These are phyloP conservation scores for Bicyclus anynana DNA, from an alignment of 1,140 invertebrate genomes.

Conservation along the genomic window DNA sequence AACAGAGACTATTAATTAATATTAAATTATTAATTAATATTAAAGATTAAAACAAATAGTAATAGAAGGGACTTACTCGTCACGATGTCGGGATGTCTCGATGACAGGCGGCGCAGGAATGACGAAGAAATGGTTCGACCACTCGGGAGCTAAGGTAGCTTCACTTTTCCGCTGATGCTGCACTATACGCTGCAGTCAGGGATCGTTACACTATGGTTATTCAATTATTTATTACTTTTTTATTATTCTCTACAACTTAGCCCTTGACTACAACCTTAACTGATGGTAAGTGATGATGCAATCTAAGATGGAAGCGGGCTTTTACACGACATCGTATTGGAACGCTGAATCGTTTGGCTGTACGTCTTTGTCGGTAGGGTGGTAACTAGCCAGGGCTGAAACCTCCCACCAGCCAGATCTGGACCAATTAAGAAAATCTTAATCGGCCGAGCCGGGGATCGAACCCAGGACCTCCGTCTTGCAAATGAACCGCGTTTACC, in stretches of 20 bases:
- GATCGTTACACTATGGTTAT: conserved; percentile 14
- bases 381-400: background rate
- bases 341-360: background rate
- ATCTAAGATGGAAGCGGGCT: background rate
- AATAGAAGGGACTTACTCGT: background rate
- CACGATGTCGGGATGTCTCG: conserved; percentile 8
- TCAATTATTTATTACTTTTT: background rate
- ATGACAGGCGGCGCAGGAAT: conserved; percentile 33
- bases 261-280: background rate
- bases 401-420: too few relatives aligned
- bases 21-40: too few relatives aligned
- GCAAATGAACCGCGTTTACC: too few relatives aligned
- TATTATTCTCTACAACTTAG: too few relatives aligned
- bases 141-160: background rate
- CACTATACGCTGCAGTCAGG: conserved; percentile 30
- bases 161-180: conserved; percentile 32
- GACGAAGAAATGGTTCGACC: conserved; percentile 1
- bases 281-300: background rate
- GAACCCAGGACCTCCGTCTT: too few relatives aligned
- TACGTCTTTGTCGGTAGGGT: background rate
- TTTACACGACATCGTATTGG: background rate
- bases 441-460: too few relatives aligned
- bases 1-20: too few relatives aligned
- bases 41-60: conserved; percentile 14
- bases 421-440: too few relatives aligned